Evolutionary conservation across 2,797 vertebrate genomes (phyloP).

Genomic region (Phoxinus dragarum): DNA sequence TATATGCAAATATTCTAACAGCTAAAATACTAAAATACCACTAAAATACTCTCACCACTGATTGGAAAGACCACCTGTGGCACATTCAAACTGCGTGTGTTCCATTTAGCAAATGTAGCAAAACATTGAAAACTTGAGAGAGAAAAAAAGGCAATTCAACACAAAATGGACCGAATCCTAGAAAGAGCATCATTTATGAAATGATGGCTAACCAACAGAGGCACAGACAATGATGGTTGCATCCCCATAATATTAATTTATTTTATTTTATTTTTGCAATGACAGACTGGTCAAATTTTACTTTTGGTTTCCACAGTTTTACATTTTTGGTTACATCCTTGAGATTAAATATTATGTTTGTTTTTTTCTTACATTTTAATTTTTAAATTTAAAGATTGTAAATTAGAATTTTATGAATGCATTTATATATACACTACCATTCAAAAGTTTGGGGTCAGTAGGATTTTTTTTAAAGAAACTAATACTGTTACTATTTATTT

Average conservation of each 20-base stretch:
- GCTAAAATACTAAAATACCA: no score
- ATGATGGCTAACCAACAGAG: neutral
- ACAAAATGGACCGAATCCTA: neutral
- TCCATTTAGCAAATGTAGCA: slow-evolving; percentile 10
- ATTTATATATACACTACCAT: neutral
- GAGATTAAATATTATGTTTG: neutral
- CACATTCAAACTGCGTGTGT: neutral
- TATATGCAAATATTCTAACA: neutral
- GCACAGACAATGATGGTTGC: neutral
- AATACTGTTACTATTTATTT: neutral
- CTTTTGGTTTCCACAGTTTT: neutral
- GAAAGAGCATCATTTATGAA: neutral
- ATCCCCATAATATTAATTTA: neutral
- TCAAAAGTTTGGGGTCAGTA: neutral
- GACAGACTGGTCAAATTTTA: neutral
- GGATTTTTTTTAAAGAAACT: no score
- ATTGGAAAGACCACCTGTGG: neutral
- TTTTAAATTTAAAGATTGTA: neutral
- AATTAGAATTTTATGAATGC: neutral
- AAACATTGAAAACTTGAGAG: neutral
- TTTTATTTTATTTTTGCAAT: neutral
- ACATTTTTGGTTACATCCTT: neutral
- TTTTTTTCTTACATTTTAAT: neutral
- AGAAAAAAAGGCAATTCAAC: neutral
- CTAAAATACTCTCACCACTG: neutral